A percentile compares a stretch with the other conserved stretches of the same genome.
Conservation (phyloP, 2,797 vertebrate genomes). For the Varecia variegata region DNA sequence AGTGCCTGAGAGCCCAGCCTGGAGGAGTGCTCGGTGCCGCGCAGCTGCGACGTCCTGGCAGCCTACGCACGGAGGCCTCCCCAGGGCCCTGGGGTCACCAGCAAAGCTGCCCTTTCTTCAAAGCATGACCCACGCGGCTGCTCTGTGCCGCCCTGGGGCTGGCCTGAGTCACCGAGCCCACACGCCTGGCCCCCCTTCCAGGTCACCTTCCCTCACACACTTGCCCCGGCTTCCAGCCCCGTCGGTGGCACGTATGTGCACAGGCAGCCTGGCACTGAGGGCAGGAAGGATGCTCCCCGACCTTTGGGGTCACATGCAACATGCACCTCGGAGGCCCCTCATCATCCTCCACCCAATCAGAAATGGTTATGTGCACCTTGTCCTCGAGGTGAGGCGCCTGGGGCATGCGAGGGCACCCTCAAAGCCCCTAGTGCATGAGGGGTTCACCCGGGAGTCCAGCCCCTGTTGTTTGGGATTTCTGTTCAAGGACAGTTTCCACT, state of each 20-base stretch:
- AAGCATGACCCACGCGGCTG: not conserved
- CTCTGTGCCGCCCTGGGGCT: not conserved
- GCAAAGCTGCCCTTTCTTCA: not conserved
- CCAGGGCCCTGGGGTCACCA: accelerated
- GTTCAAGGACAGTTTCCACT: too few species aligned
- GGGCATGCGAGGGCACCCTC: not conserved
- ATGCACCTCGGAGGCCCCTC: not conserved
- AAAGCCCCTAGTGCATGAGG: not conserved
- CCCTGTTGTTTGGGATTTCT: accelerated
- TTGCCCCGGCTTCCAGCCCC: accelerated
- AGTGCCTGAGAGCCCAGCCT: too few species aligned
- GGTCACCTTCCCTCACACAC: accelerated
- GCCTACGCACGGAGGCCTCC: not conserved
- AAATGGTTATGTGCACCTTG: not conserved
- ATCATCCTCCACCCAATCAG: not conserved
- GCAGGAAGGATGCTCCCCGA: not conserved
- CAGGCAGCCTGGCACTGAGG: too few species aligned
- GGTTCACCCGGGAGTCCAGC: accelerated
- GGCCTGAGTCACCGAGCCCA: not conserved
- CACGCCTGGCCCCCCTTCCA: not conserved
- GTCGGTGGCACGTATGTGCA: too few species aligned
- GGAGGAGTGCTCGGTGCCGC: accelerated
- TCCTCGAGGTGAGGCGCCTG: not conserved
- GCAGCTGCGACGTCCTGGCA: accelerated
- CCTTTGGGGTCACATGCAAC: accelerated